A percentile compares a stretch with the other conserved stretches of the same genome.
phyloP scores from a whole-genome alignment of 1,140 invertebrate genomes.

The Drosophila trapezifrons region DNA sequence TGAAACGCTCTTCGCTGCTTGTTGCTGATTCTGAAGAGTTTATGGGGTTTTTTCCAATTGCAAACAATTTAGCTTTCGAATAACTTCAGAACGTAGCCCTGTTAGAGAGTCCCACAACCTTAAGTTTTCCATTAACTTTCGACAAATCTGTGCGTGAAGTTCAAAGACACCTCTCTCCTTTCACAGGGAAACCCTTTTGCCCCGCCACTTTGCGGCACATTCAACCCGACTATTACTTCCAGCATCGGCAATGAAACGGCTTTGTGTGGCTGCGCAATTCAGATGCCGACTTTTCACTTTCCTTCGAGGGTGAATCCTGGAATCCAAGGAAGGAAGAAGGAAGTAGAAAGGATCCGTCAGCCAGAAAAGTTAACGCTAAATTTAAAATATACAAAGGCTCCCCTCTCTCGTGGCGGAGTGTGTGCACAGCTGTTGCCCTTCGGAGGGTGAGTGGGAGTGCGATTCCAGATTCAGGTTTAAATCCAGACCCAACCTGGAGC shows the following conservation, averaged over 20 bases:
- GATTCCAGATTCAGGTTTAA: constrained; percentile 8
- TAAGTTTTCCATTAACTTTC: constrained; percentile 13
- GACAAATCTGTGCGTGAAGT: neutral
- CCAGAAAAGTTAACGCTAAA: constrained; percentile 69
- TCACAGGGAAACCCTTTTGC: constrained; percentile 2
- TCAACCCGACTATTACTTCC: constrained; percentile 62
- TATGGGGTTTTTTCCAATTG: constrained; percentile 49
- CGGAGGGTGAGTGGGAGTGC: neutral
- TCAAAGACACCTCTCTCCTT: constrained; percentile 11
- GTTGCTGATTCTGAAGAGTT: constrained; percentile 41
- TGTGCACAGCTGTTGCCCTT: constrained; percentile 68
- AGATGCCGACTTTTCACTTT: constrained; percentile 63
- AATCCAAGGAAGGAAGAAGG: constrained; percentile 15
- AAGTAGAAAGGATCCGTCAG: constrained; percentile 14
- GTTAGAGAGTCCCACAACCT: neutral
- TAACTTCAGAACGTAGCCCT: neutral
- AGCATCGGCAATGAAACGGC: constrained; percentile 39
- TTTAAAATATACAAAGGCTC: constrained; percentile 65
- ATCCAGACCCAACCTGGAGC: constrained; percentile 11
- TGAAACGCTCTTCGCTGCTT: constrained; percentile 43
- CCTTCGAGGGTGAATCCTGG: constrained; percentile 53
- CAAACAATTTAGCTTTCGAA: constrained; percentile 54
- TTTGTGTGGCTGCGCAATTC: constrained; percentile 21
- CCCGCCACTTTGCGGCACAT: constrained; percentile 48
- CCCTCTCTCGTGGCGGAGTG: constrained; percentile 27